Conservation (phyloP, 2,888 invertebrate genomes). For the Caenorhabditis sinica region DNA sequence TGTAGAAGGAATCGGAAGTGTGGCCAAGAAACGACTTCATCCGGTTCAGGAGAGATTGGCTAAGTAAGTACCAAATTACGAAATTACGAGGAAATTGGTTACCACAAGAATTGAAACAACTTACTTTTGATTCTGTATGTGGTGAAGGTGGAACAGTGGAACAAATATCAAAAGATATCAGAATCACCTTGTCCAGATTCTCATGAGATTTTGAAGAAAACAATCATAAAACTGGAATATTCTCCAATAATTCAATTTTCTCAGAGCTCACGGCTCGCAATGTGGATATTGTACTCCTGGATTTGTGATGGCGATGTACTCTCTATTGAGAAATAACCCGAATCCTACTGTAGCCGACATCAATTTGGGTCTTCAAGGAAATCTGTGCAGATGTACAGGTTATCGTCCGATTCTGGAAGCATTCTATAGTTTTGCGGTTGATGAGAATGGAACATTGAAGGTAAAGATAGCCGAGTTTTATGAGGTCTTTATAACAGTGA, state of each 20-base stretch:
- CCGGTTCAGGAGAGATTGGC: constrained; percentile 88
- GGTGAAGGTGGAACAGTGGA: too few species aligned
- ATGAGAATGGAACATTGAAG: constrained; percentile 72
- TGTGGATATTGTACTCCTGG: constrained; percentile 97
- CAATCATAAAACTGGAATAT: neutral
- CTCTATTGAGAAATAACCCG: constrained; percentile 89
- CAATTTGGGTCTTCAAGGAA: constrained; percentile 84
- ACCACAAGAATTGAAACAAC: too few species aligned
- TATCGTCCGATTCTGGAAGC: constrained; percentile 95
- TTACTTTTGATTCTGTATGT: too few species aligned
- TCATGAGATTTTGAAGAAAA: too few species aligned
- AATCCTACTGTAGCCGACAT: constrained; percentile 86
- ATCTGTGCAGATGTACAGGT: constrained; percentile 94
- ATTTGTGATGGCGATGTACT: constrained; percentile 97
- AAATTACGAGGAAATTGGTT: too few species aligned
- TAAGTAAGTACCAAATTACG: constrained; percentile 68
- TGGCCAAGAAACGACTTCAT: constrained; percentile 88
- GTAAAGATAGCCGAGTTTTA: constrained; percentile 34
- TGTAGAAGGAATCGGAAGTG: constrained; percentile 94
- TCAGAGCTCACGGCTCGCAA: constrained; percentile 91
- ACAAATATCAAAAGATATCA: too few species aligned
- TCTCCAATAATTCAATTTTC: neutral
- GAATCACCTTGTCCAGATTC: too few species aligned
- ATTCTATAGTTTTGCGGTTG: constrained; percentile 86
- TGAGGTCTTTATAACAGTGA: too few species aligned